Evolutionary conservation across 1,140 invertebrate genomes (phyloP).

Genomic region (Parasteatoda tepidariorum): DNA sequence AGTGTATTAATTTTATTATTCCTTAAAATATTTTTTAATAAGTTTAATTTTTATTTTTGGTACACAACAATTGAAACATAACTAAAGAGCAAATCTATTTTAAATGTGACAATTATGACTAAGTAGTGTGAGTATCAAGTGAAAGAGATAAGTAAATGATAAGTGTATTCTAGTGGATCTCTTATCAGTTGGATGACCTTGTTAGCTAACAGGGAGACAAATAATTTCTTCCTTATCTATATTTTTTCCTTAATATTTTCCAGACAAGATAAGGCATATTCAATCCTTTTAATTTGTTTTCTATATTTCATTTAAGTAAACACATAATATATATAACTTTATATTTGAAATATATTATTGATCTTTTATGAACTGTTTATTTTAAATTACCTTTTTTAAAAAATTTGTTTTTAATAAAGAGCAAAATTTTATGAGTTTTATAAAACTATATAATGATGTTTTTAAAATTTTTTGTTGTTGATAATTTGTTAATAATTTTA

Average conservation of each 20-base stretch:
- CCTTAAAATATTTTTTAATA: too few species aligned
- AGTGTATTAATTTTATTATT: too few species aligned
- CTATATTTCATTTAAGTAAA: background rate
- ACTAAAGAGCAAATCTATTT: too few species aligned
- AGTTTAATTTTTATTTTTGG: too few species aligned
- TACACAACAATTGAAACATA: too few species aligned
- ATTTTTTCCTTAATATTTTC: background rate
- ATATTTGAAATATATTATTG: background rate
- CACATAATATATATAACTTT: background rate
- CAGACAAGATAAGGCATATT: background rate
- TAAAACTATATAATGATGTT: too few species aligned
- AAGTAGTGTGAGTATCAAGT: background rate
- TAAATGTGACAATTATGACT: background rate
- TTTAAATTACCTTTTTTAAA: background rate
- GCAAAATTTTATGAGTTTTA: too few species aligned
- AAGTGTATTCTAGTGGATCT: slow-evolving; percentile 25
- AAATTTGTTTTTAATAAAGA: background rate
- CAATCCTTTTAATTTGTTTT: background rate
- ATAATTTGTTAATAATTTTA: too few species aligned
- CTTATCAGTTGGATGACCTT: slow-evolving; percentile 53
- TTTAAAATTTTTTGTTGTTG: too few species aligned
- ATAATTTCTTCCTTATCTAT: background rate
- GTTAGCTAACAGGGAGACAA: background rate
- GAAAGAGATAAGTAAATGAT: slow-evolving; percentile 24
- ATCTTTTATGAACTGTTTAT: background rate